Evolutionary conservation across 2,797 vertebrate species (phyloP), one percentile per base, ranked within the genome.

Genomic region (Eospalax fontanierii): DNA sequence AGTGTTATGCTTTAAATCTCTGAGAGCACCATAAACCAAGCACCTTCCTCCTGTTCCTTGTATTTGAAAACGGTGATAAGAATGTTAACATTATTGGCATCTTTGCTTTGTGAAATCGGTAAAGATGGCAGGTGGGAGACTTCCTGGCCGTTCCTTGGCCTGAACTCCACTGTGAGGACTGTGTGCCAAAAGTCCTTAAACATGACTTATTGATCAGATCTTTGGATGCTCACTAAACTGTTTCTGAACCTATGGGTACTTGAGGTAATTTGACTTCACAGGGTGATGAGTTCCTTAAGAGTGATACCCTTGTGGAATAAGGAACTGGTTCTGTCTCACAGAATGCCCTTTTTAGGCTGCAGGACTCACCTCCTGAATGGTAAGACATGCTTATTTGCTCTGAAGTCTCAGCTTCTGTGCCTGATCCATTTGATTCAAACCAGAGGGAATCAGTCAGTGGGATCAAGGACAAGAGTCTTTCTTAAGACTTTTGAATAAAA

Each of bases 161-260:
- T 93, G 59, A 88, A 61, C 18, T 54, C 66, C 57, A 92, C 92
- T 61, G 84, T 54, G 12, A 93, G 78, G 73, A 1, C 7, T 88
- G 38, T 0, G 1, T 43, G 7, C 19, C 24, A 40, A 46, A 12
- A 85, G 6, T n/a, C 61, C 65, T 91, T 79, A 87, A 43, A 86
- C 8, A 46, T 6, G 14, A 50, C 70, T 83, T 78, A 82, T 33
- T 43, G 78, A 79, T 66, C 38, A 79, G 50, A 6, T 24, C 19
- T 61, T 40, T 46, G 87, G 43, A 33, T 21, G 50, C 1, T 54
- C 63, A 43, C 22, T 61, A 46, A 91, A 61, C 8, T 9, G 9
- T 74, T 81, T 76, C 74, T 74, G 73, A 78, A 35, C 14, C 28
- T 26, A 24, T 22, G 78, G 85, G 61, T 21, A 9, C 18, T 83